phyloP scores from a whole-genome alignment of 2,113 vertebrate genomes.

The Oryzias javanicus region DNA sequence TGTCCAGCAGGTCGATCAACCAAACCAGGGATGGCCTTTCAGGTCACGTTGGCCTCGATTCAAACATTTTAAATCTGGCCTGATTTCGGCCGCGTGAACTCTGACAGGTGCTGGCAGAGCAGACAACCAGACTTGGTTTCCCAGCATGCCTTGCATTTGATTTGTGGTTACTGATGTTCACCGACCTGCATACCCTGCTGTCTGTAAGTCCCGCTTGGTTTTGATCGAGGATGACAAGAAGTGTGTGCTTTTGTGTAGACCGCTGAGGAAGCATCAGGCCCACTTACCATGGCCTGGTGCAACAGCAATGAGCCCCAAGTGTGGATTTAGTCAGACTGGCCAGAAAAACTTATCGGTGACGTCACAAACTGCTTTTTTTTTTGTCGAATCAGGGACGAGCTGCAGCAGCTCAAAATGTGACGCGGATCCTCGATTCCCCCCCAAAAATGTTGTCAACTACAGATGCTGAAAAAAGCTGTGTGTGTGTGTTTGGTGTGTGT shows the following conservation, averaged over 20 bases:
- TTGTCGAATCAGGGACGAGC: slow-evolving; percentile 71
- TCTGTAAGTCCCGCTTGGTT: slow-evolving; percentile 11
- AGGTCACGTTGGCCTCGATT: slow-evolving; percentile 19
- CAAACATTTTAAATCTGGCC: slow-evolving; percentile 21
- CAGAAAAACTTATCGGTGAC: slow-evolving; percentile 39
- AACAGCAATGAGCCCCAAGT: slow-evolving; percentile 10
- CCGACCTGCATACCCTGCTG: neutral
- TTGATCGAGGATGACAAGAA: slow-evolving; percentile 8
- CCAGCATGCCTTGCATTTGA: slow-evolving; percentile 33
- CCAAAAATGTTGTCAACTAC: slow-evolving; percentile 35
- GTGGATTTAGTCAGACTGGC: slow-evolving; percentile 29
- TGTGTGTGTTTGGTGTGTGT: slow-evolving; percentile 25
- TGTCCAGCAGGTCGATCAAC: slow-evolving; percentile 19
- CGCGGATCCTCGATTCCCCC: slow-evolving; percentile 33
- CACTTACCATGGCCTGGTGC: neutral
- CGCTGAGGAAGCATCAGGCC: slow-evolving; percentile 22
- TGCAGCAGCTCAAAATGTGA: slow-evolving; percentile 50
- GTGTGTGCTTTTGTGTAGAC: slow-evolving; percentile 42
- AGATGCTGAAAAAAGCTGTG: slow-evolving; percentile 49
- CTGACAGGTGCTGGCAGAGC: slow-evolving; percentile 11
- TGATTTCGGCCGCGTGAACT: slow-evolving; percentile 19
- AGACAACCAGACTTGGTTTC: slow-evolving; percentile 23
- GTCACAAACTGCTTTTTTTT: slow-evolving; percentile 57
- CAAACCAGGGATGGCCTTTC: slow-evolving; percentile 46
- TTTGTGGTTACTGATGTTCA: slow-evolving; percentile 5